Base-by-base conservation (phyloP, 2,797 vertebrate species). In the Urophycis tenuis region DNA sequence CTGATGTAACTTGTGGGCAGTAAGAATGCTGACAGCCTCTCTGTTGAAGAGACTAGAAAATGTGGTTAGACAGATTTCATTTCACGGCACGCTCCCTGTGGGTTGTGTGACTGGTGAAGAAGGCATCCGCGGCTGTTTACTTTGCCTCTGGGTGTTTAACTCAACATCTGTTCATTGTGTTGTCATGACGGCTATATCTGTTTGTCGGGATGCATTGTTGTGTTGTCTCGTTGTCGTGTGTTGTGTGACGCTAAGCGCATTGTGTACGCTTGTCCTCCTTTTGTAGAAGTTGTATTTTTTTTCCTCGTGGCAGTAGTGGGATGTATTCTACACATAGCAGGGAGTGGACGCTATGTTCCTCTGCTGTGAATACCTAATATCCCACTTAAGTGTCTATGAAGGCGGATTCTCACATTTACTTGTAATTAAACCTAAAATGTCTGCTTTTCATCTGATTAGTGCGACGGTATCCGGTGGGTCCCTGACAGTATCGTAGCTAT, bases 61-160 rank as follows among this genome's bases (percentile, higher is more conserved):
- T 19, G 11, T 22, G 33, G 45, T 73, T 72, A 39, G 45, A 73
- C 30, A 25, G 15, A 30, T 77, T 22, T 39, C 22, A 34, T 74
- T 74, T 30, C 39, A 74, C 17, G 36, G 39, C 25, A 4, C 31
- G 39, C 19, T 74, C 72, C 39, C 72, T 31, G 72, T 39, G 29
- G 72, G 72, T 45, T 39, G 39, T 74, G 36, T 74, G 39, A 34
- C 74, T 34, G 22, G 33, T 31, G 17, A 36, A 30, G 2, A 39
- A 25, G 17, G 36, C 67, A 53, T 22, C 45, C n/a, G 41, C 14
- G 19, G 29, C 41, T n/a, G 11, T 39, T 31, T 33, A 32, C 39
- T 73, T 76, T 32, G 71, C 45, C 53, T 60, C 32, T 35, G 64
- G 64, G 73, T 25, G 31, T 78, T 71, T 69, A 25, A 34, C 32